Base-by-base conservation (phyloP, 2,797 vertebrate species). In the Rousettus madagascariensis region DNA sequence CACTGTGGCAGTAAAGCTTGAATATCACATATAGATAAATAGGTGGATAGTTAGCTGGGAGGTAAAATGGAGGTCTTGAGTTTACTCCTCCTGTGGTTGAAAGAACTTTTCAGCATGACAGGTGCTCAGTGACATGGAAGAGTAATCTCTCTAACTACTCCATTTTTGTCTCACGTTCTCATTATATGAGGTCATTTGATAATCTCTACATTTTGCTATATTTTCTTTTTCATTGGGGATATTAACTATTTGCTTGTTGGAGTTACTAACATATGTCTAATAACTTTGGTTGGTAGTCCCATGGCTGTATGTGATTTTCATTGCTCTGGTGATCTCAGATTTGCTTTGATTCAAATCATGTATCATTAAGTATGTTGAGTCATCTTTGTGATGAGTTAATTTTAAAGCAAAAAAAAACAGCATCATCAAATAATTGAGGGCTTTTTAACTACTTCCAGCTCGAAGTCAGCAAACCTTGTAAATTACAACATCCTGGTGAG, bases 371-470 rank as follows among this genome's bases (percentile, higher is more conserved):
- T 63, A 85, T 51, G 49, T 95, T 90, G 68, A 91, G 24, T 95
- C 51, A 79, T 90, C 75, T 95, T 95, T 88, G 33, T 82, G 80
- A 92, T 85, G n/a, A 95, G 38, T 96, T 93, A 36, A 92, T 90
- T 96, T 92, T 84, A 92, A 90, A 94, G 46, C 26, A 68, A 77
- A 51, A 38, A n/a, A 46, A 53, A 43, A 22, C 17, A 83, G 6
- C 6, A 38, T 72, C 75, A 83, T 85, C 46, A 75, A 74, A 84
- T 90, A 91, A 87, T 38, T 77, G 46, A 66, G 71, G 24, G 55
- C 30, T 95, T 78, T 36, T 87, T 87, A 86, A 74, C 36, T 78
- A 24, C 51, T 91, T 78, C 55, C 51, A 92, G 33, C 26, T 72
- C 82, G 43, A 92, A 83, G 75, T 30, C 51, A 84, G 59, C 24